Evolutionary conservation across 2,113 vertebrate species (phyloP).

Genomic region (Tragelaphus buxtoni): DNA sequence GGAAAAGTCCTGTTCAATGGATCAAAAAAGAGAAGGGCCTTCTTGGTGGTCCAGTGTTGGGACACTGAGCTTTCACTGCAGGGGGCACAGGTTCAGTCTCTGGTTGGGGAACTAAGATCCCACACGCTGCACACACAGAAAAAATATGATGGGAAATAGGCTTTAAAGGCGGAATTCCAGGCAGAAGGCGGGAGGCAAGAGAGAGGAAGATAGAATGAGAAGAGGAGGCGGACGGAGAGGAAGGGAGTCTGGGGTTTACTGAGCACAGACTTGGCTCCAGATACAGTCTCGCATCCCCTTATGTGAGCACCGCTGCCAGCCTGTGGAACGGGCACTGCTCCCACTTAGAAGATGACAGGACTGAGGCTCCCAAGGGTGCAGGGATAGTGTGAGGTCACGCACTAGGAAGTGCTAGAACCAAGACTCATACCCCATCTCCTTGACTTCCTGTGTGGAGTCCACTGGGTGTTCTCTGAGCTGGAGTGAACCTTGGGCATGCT

Average conservation of each 20-base stretch:
- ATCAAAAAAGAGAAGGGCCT: not conserved
- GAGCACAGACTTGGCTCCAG: not conserved
- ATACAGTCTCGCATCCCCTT: not conserved
- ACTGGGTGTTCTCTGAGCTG: not conserved
- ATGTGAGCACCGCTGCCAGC: not conserved
- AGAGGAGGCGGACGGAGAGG: not conserved
- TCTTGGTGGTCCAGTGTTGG: not conserved
- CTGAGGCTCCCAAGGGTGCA: not conserved
- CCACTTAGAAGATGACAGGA: not conserved
- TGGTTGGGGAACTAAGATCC: not conserved
- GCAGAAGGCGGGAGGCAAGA: not conserved
- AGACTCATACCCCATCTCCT: not conserved
- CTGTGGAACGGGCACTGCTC: not conserved
- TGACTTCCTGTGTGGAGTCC: not conserved
- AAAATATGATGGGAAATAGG: not conserved
- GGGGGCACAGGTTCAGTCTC: not conserved
- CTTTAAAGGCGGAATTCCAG: not conserved
- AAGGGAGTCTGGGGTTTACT: rapidly evolving
- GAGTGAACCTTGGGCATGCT: not conserved
- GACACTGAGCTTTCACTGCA: not conserved
- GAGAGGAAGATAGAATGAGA: not conserved
- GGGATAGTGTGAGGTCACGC: not conserved
- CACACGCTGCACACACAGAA: not conserved
- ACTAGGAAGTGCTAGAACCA: not conserved
- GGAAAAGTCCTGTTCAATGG: not conserved